A percentile compares a stretch with the other conserved stretches of the same genome.
Evolutionary conservation across 2,888 invertebrate species (phyloP).

Genomic region (Scaptomyza tumidula): DNA sequence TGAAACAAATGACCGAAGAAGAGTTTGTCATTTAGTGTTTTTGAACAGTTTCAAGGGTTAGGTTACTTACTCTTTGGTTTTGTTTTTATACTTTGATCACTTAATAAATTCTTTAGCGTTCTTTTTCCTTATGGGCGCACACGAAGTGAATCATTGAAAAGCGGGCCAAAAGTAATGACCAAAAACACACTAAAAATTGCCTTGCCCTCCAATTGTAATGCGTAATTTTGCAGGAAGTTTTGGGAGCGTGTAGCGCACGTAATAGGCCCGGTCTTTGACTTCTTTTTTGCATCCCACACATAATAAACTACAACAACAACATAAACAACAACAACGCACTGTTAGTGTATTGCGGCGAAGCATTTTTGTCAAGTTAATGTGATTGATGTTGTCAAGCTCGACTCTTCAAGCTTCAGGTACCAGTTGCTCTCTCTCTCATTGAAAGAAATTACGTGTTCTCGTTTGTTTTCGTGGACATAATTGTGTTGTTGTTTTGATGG

Average conservation of each 20-base stretch:
- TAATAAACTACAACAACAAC: slow-evolving; percentile 1
- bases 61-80: too few relatives aligned
- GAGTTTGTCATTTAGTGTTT: too few relatives aligned
- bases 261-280: slow-evolving; percentile 65
- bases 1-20: too few relatives aligned
- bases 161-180: slow-evolving; percentile 45
- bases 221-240: slow-evolving; percentile 27
- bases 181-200: background rate
- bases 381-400: slow-evolving; percentile 60
- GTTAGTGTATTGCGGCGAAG: too few relatives aligned
- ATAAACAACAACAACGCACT: background rate
- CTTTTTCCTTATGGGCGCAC: slow-evolving; percentile 31
- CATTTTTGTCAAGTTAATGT: slow-evolving; percentile 45
- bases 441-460: slow-evolving; percentile 31
- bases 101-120: background rate
- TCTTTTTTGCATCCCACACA: slow-evolving; percentile 40
- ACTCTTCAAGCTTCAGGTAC: slow-evolving; percentile 20
- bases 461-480: slow-evolving; percentile 14
- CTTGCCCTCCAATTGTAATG: slow-evolving; percentile 19
- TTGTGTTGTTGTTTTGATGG: slow-evolving; percentile 19
- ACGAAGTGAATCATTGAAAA: slow-evolving; percentile 37
- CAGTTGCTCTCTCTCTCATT: slow-evolving; percentile 33
- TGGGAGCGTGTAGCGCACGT: slow-evolving; percentile 72
- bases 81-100: background rate
- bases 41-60: too few relatives aligned